Percentiles rank a stretch among this genome's conserved stretches.
Conservation (phyloP, 2,113 vertebrate genomes). For the Peromyscus californicus region DNA sequence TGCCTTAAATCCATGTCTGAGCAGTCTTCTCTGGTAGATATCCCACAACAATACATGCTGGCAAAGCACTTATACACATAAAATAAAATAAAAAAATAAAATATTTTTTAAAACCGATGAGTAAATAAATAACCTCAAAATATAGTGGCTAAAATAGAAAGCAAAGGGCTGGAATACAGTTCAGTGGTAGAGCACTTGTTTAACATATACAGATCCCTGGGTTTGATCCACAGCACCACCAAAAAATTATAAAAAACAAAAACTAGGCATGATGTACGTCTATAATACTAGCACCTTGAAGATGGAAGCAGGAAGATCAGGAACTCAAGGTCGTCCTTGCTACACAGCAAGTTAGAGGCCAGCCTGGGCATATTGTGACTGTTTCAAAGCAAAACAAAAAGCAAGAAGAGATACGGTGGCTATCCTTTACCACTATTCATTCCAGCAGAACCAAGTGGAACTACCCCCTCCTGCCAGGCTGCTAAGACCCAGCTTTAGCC, state of each 20-base stretch:
- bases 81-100: background rate
- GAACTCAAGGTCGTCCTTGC: background rate
- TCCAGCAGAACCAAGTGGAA: background rate
- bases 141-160: background rate
- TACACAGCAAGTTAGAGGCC: background rate
- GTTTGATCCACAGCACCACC: background rate
- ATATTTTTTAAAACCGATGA: background rate
- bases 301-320: background rate
- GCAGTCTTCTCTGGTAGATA: background rate
- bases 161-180: background rate
- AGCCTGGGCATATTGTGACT: background rate
- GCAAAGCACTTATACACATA: background rate
- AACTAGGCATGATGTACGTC: background rate
- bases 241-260: background rate
- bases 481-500: background rate
- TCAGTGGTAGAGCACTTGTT: too few species aligned
- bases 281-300: background rate
- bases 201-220: background rate
- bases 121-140: background rate
- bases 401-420: background rate
- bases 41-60: background rate
- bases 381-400: background rate
- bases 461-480: background rate
- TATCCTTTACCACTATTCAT: background rate
- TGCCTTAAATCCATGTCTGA: background rate